Base-by-base conservation (phyloP, 2,113 vertebrate genomes). In the Spizaetus ornatus region DNA sequence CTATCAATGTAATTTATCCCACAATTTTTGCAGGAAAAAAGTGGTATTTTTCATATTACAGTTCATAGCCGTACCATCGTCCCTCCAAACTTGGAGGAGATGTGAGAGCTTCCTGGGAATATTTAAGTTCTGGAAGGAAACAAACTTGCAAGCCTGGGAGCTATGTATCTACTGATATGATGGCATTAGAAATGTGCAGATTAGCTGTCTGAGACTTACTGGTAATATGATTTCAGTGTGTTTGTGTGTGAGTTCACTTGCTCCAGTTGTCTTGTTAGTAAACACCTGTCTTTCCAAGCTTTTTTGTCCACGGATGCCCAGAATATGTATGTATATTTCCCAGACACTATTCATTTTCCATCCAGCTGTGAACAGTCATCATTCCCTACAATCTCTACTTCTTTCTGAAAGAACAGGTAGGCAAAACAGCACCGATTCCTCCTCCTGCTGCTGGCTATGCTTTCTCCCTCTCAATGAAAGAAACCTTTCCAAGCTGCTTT, bases 21-120 rank as follows among this genome's bases (percentile, higher is more conserved):
- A 31, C 2, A 29, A 4, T 45, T 71, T 87, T 85, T 72, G 45
- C 15, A 67, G 29, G 16, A 45, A 70, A 58, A 38, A 21, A 22
- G 9, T n/a, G 1, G 2, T 47, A 6, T 13, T 25, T 27, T 63
- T 79, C 7, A 31, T 76, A 19, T 67, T 36, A n/a, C 11, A 12
- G 14, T 40, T 65, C 25, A 18, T 19, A 63, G 11, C 2, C 1
- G 1, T 63, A n/a, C 9, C 29, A 23, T 50, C 4, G 3, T 52
- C 7, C 6, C 7, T 88, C 17, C 13, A 72, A 72, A 47, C 12
- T 52, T 70, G 9, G 13, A 45, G 25, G 34, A 74, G 7, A 27
- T 66, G 38, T 26, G 11, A 59, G 11, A 62, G 9, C 4, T 74
- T 91, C 38, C 27, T 65, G 32, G 14, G 10, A 56, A 82, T 77